A percentile compares a stretch with the other conserved stretches of the same genome.
These are phyloP conservation scores for Darevskia mixta DNA, from an alignment of 2,797 vertebrate species.

Conservation along the genomic window DNA sequence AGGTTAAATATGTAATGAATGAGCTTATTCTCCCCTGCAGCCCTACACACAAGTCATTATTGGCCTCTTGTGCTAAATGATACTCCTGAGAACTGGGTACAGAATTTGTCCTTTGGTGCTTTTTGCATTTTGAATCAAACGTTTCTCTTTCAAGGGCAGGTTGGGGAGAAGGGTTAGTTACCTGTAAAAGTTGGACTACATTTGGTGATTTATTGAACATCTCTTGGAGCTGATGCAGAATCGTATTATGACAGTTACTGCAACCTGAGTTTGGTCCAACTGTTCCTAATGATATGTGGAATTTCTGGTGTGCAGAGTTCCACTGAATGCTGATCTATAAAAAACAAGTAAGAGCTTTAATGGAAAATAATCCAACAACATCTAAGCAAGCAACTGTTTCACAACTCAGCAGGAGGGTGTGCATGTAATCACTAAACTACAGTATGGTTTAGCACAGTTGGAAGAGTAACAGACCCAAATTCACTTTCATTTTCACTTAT, in stretches of 20 bases:
- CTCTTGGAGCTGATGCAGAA: conserved; percentile 98
- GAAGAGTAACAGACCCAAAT: not conserved
- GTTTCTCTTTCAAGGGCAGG: not conserved
- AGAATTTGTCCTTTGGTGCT: not conserved
- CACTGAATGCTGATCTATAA: conserved; percentile 95
- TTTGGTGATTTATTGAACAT: conserved; percentile 99
- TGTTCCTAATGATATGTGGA: conserved; percentile 95
- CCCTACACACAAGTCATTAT: not conserved
- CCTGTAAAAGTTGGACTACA: conserved; percentile 96
- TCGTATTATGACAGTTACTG: conserved; percentile 99
- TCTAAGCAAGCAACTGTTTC: not conserved
- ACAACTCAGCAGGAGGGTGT: not conserved
- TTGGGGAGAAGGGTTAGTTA: conserved; percentile 68
- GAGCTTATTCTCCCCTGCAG: not conserved
- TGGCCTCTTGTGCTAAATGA: not conserved
- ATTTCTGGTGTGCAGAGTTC: conserved; percentile 94
- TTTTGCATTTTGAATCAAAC: not conserved
- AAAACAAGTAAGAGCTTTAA: conserved; percentile 58
- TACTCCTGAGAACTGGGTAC: not conserved
- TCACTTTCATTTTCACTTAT: not conserved
- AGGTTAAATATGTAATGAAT: not conserved
- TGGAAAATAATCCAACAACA: conserved; percentile 31
- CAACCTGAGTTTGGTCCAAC: conserved; percentile 98
- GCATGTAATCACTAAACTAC: not conserved
- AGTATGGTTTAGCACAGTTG: not conserved